Base-by-base conservation (phyloP, 2,888 invertebrate species). In the Colostygia pectinataria region DNA sequence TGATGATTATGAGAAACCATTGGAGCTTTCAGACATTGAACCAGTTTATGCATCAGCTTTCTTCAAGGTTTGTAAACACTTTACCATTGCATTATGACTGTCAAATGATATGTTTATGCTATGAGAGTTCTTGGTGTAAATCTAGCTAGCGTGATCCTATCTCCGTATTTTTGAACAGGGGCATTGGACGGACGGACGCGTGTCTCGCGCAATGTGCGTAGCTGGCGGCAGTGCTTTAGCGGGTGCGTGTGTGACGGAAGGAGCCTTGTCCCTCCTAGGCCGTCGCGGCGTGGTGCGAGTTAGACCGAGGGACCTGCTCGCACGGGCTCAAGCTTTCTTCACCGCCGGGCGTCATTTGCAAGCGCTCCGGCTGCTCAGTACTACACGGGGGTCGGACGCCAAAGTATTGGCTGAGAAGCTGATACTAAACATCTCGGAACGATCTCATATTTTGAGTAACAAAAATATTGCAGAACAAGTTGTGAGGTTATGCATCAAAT, bases 101-200 rank as follows among this genome's bases (percentile, higher is more conserved):
- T n/a, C n/a, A n/a, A n/a, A n/a, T n/a, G n/a, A n/a, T n/a, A n/a
- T n/a, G n/a, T n/a, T n/a, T n/a, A n/a, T n/a, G n/a, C n/a, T n/a
- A n/a, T n/a, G n/a, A n/a, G n/a, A n/a, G n/a, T n/a, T n/a, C n/a
- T n/a, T n/a, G n/a, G n/a, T n/a, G n/a, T n/a, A n/a, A n/a, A n/a
- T n/a, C n/a, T n/a, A n/a, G n/a, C n/a, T n/a, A n/a, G n/a, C n/a
- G n/a, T n/a, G n/a, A n/a, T n/a, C n/a, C n/a, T n/a, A n/a, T n/a
- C n/a, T n/a, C n/a, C n/a, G n/a, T 39, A 7, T 25, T 14, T 20
- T 27, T 5, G 2, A 36, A 10, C 93, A 98, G 89, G 99, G 96
- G 0, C 89, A 98, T 28, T 98, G 98, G 53, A 99, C 99, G 0
- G 99, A 99, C 4, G 98, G 99, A 0, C 97, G 98, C 74, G 99